phyloP scores from a whole-genome alignment of 2,113 vertebrate species.

The Scomber colias region DNA sequence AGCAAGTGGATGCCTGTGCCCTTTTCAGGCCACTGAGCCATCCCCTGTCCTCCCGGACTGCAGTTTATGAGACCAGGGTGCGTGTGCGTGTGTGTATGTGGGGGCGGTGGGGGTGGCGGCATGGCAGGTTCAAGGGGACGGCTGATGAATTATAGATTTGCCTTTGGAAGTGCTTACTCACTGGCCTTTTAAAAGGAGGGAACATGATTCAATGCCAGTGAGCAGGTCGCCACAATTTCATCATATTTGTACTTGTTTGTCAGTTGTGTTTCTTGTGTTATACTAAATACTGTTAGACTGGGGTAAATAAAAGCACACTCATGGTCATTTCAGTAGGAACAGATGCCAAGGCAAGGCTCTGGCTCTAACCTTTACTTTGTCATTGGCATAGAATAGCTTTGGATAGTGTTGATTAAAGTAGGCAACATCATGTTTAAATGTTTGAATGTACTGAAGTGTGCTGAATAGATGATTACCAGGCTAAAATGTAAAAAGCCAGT shows the following conservation, averaged over 20 bases:
- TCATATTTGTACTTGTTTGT: constrained; percentile 68
- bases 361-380: background rate
- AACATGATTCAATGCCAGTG: constrained; percentile 66
- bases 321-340: background rate
- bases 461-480: constrained; percentile 14
- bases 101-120: constrained; percentile 14
- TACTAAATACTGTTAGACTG: constrained; percentile 44
- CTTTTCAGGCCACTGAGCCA: constrained; percentile 80
- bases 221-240: constrained; percentile 64
- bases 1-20: constrained; percentile 68
- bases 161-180: constrained; percentile 79
- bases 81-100: constrained; percentile 19
- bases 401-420: constrained; percentile 10
- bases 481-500: background rate
- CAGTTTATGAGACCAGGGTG: constrained; percentile 75
- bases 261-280: constrained; percentile 55
- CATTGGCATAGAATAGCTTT: background rate
- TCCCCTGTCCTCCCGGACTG: constrained; percentile 69
- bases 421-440: background rate
- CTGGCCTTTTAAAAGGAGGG: constrained; percentile 70
- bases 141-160: constrained; percentile 84
- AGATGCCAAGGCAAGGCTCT: background rate
- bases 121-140: constrained; percentile 75
- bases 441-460: background rate
- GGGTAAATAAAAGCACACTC: constrained; percentile 21